These are phyloP conservation scores for Drosophila malerkotliana DNA, from an alignment of 1,140 invertebrate genomes.

Conservation along the genomic window DNA sequence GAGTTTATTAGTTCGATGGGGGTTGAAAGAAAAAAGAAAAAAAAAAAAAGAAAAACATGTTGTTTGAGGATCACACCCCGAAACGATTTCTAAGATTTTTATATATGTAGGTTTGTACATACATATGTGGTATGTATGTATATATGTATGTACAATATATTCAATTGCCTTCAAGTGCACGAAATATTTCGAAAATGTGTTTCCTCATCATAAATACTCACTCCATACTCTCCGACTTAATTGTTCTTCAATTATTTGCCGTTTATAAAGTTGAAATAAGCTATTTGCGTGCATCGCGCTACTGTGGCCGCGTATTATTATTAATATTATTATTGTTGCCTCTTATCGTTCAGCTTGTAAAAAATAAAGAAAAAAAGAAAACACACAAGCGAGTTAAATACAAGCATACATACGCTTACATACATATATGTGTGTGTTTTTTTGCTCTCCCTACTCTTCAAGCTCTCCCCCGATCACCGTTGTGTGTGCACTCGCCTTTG, in stretches of 20 bases:
- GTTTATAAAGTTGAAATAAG: constrained; percentile 49
- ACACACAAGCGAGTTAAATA: constrained; percentile 16
- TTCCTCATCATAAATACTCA: constrained; percentile 9
- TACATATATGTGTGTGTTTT: constrained; percentile 6
- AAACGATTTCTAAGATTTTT: constrained; percentile 3
- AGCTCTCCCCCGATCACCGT: constrained; percentile 15
- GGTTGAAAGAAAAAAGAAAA: constrained; percentile 9
- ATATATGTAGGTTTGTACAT: background rate
- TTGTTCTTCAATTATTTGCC: constrained; percentile 37
- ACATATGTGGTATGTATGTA: background rate
- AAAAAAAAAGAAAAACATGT: background rate
- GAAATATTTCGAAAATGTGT: constrained; percentile 17
- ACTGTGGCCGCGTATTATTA: constrained; percentile 35
- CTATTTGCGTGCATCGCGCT: constrained; percentile 62
- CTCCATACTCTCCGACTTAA: constrained; percentile 12
- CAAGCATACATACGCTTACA: background rate
- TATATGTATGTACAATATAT: background rate
- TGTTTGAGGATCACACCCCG: constrained; percentile 17
- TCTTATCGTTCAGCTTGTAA: constrained; percentile 57
- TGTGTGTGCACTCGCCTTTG: constrained; percentile 35
- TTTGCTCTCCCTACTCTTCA: background rate
- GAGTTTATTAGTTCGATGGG: constrained; percentile 26
- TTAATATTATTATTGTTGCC: constrained; percentile 45
- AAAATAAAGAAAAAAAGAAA: constrained; percentile 33
- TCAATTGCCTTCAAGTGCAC: constrained; percentile 4